Evolutionary conservation across 1,140 invertebrate species (phyloP), one percentile per base, ranked within the genome.

Genomic region (Danaus plexippus): DNA sequence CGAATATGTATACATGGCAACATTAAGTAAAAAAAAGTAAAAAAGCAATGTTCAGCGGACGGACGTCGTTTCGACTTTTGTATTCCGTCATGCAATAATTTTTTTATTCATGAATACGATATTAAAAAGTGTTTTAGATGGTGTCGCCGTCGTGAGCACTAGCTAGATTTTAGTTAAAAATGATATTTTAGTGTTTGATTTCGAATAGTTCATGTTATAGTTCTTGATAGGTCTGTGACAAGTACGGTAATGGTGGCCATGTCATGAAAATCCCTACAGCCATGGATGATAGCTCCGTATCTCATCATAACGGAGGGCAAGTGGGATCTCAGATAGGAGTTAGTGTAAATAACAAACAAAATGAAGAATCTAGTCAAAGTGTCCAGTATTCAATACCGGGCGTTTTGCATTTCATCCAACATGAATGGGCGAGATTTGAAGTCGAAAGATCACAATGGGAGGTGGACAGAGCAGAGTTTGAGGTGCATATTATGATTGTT

Each of bases 381-480:
- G 89, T 91, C 85, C 92, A 93, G 82, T 99, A 99, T 91, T 97
- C 97, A 60, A 98, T 99, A 91, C 97, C 97, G 71, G 98, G 98
- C 72, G 98, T 99, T 78, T 90, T 99, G 76, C 98, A 99, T 91
- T 99, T 97, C 89, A 95, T 99, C 74, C 97, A 99, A 89, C 98
- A 99, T 87, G 98, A 99, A 92, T 99, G 98, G 97, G 96, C 97
- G 81, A 92, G 96, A 87, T 99, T 99, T 87, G 98, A 99, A 89
- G 92, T 99, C 89, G 98, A 99, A 88, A 92, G 97, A 86, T 96
- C 97, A 71, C 97, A 99, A 88, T 99, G 98, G 98, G 97, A 99
- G 91, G 95, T 99, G 69, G 98, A 99, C 90, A 93, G 95, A 88
- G 97, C 98, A 18, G 98, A 99, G 90, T 92, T 99, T 83, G 96